Conservation (phyloP, 2,888 invertebrate species). For the Tyria jacobaeae region DNA sequence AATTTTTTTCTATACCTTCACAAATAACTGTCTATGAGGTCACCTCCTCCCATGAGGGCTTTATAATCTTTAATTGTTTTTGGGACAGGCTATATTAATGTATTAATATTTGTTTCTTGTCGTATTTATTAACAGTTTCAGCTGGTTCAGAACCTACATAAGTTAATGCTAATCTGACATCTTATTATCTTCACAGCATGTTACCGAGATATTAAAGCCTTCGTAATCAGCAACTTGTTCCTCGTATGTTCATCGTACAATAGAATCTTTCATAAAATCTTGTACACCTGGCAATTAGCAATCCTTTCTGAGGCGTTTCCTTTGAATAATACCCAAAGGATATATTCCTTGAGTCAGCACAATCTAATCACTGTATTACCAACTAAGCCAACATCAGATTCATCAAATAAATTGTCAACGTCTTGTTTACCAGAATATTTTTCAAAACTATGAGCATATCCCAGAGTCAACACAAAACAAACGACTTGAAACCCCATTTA, state of each 20-base stretch:
- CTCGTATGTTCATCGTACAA: background rate
- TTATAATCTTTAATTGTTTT: background rate
- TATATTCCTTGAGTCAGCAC: constrained; percentile 41
- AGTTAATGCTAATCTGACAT: background rate
- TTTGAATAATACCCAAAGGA: constrained; percentile 40
- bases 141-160: background rate
- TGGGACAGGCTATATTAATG: background rate
- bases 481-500: constrained; percentile 55
- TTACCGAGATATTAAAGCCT: background rate
- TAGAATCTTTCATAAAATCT: background rate
- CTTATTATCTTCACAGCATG: background rate
- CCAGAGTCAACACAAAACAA: constrained; percentile 46
- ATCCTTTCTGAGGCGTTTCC: background rate
- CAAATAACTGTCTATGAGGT: background rate
- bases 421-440: constrained; percentile 39
- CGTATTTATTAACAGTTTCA: background rate
- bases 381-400: constrained; percentile 53
- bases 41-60: background rate
- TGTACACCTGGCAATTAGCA: background rate
- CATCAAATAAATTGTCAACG: constrained; percentile 39
- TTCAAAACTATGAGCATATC: constrained; percentile 50
- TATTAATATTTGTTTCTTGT: background rate
- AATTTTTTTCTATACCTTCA: background rate
- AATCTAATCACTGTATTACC: constrained; percentile 53
- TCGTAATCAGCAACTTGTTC: background rate